A percentile compares a stretch with the other conserved stretches of the same genome.
phyloP scores from a whole-genome alignment of 1,140 invertebrate species.

The Drosophila tsacasi region DNA sequence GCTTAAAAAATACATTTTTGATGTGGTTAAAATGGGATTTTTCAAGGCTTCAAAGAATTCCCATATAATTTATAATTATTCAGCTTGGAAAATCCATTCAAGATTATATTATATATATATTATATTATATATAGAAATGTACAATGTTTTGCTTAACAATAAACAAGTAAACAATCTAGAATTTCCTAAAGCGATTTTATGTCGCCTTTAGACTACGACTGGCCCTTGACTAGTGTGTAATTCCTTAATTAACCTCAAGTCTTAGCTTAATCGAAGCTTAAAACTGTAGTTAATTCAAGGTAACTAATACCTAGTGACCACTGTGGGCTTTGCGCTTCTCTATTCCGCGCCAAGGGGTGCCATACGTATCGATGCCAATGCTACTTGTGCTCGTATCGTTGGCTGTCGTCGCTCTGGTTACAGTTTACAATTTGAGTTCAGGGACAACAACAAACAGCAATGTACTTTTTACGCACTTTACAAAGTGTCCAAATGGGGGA shows the following conservation, averaged over 20 bases:
- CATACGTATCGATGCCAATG: conserved; percentile 34
- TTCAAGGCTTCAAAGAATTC: neutral
- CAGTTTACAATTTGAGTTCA: conserved; percentile 77
- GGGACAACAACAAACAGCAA: conserved; percentile 54
- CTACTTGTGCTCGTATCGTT: conserved; percentile 23
- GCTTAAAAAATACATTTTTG: neutral
- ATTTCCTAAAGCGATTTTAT: neutral
- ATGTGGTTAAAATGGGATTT: neutral
- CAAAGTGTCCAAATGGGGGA: conserved; percentile 37
- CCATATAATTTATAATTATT: no score
- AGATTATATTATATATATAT: neutral
- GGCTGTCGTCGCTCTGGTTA: conserved; percentile 51
- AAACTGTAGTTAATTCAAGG: conserved; percentile 1
- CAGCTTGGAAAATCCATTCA: no score
- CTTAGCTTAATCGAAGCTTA: conserved; percentile 3
- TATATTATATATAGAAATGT: no score
- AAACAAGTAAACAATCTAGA: no score
- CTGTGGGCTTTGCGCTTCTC: conserved; percentile 20
- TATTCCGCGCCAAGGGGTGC: conserved; percentile 17
- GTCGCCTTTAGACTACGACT: neutral
- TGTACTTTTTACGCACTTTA: conserved; percentile 54
- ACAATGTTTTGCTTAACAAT: no score
- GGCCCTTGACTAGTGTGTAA: neutral
- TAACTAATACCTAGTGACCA: conserved; percentile 14
- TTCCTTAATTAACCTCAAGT: conserved; percentile 1